These are phyloP conservation scores for Mus spicilegus DNA, from an alignment of 2,113 vertebrate species.

Conservation along the genomic window DNA sequence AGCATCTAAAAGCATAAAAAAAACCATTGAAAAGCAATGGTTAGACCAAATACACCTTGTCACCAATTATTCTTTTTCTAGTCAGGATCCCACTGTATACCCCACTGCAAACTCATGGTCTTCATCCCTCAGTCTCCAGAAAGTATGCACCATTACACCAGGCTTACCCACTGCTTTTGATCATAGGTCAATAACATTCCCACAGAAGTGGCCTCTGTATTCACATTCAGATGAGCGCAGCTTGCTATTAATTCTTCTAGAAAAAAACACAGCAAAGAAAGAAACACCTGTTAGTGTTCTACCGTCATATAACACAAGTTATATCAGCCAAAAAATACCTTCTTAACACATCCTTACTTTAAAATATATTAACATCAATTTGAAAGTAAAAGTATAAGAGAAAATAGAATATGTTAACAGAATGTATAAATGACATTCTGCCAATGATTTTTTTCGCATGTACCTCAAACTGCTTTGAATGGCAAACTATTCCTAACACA, in stretches of 20 bases:
- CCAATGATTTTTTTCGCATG: background rate
- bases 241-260: background rate
- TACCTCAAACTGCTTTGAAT: slow-evolving; percentile 41
- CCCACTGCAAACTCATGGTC: background rate
- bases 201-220: background rate
- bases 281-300: background rate
- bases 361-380: slow-evolving; percentile 13
- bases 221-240: slow-evolving; percentile 12
- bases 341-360: slow-evolving; percentile 5
- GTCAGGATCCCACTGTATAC: background rate
- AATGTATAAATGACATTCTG: background rate
- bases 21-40: background rate
- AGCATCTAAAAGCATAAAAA: background rate
- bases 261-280: background rate
- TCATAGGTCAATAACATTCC: background rate
- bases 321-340: background rate
- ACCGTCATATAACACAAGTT: background rate
- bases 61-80: background rate
- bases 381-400: slow-evolving; percentile 9
- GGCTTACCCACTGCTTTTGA: slow-evolving; percentile 25
- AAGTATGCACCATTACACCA: background rate
- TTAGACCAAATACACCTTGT: slow-evolving; percentile 8
- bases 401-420: background rate
- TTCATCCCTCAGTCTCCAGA: background rate
- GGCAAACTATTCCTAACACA: slow-evolving; percentile 52